Conservation (phyloP, 2,113 vertebrate genomes). For the Vimba vimba region DNA sequence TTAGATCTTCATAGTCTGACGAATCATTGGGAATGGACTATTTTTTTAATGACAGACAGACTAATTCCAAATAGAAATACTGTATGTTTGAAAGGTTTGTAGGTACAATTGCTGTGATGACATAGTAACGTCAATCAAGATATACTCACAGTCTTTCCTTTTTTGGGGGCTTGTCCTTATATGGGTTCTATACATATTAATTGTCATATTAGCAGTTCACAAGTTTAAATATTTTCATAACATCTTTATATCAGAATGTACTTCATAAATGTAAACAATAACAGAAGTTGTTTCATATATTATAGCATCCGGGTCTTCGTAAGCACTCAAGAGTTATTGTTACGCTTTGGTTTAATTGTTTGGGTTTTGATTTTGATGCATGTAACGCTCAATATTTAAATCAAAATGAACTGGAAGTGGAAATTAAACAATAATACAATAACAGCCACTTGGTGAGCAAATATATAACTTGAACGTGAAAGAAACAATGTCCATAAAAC, state of each 20-base stretch:
- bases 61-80: conserved; percentile 7
- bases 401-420: background rate
- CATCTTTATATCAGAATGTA: background rate
- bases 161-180: background rate
- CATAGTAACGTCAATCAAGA: background rate
- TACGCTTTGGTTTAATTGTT: background rate
- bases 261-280: background rate
- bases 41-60: conserved; percentile 68
- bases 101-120: conserved; percentile 38
- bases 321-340: background rate
- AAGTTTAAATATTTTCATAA: background rate
- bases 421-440: background rate
- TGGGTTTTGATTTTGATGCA: background rate
- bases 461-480: background rate
- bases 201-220: background rate
- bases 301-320: background rate
- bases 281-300: background rate
- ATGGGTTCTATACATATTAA: background rate
- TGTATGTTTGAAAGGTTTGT: background rate
- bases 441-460: background rate
- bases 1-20: conserved; percentile 58
- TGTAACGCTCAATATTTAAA: background rate
- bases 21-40: conserved; percentile 73
- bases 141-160: background rate
- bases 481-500: background rate